Evolutionary conservation across 1,140 invertebrate species (phyloP).

Genomic region (Drosophila novamexicana): DNA sequence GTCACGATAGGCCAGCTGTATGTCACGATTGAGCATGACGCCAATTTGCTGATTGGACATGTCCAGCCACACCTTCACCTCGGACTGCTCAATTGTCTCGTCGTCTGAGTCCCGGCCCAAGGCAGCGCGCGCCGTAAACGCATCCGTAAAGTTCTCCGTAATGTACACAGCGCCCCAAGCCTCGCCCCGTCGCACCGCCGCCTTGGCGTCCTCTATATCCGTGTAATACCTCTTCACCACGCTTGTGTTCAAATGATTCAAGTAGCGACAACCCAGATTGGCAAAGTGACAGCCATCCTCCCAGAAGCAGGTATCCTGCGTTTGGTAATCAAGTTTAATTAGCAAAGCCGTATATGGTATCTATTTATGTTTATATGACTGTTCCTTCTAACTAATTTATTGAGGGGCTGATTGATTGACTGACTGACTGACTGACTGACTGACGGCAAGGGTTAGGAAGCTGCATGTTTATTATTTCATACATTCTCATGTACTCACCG

Average conservation of each 20-base stretch:
- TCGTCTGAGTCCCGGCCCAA: constrained; percentile 89
- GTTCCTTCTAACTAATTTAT: not conserved
- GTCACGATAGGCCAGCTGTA: constrained; percentile 91
- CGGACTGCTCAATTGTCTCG: constrained; percentile 91
- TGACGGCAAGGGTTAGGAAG: too few species aligned
- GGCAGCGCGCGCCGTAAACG: constrained; percentile 89
- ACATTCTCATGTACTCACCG: constrained; percentile 68
- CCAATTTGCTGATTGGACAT: constrained; percentile 98
- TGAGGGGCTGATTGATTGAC: not conserved
- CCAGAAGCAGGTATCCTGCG: constrained; percentile 79
- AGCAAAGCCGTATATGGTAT: not conserved
- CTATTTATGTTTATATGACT: too few species aligned
- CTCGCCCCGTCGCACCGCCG: constrained; percentile 89
- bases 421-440: not conserved
- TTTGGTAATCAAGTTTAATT: not conserved
- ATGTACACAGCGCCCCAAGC: constrained; percentile 95
- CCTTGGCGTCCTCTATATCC: constrained; percentile 88
- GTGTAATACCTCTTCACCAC: constrained; percentile 90
- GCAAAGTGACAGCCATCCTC: constrained; percentile 88
- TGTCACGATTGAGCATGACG: constrained; percentile 91
- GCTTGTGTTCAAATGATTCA: constrained; percentile 88
- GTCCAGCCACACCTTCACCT: constrained; percentile 93
- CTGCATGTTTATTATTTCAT: too few species aligned
- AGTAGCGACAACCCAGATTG: constrained; percentile 90
- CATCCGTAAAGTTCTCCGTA: constrained; percentile 93